Evolutionary conservation across 2,113 vertebrate species (phyloP).

Genomic region (Panthera uncia): DNA sequence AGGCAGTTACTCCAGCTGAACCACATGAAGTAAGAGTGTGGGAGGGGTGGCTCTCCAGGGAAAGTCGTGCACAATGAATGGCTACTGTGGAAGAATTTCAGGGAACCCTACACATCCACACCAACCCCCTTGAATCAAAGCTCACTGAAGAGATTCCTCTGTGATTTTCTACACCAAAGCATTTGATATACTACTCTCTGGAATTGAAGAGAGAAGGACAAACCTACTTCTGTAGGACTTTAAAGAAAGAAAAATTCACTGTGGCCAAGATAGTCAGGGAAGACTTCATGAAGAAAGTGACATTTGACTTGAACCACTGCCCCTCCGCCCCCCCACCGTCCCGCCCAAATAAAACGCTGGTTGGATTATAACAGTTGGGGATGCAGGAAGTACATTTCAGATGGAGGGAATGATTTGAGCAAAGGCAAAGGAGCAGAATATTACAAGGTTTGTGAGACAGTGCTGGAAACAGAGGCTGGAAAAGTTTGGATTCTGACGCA

Average conservation of each 20-base stretch:
- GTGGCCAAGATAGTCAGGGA: not conserved
- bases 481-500: not conserved
- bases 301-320: not conserved
- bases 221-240: not conserved
- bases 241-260: not conserved
- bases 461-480: not conserved
- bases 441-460: not conserved
- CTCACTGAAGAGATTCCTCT: not conserved
- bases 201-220: not conserved
- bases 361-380: not conserved
- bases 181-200: not conserved
- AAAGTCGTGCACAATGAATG: not conserved
- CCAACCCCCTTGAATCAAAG: not conserved
- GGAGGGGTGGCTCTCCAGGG: not conserved
- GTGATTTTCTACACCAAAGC: not conserved
- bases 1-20: not conserved
- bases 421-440: not conserved
- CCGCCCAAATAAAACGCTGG: not conserved
- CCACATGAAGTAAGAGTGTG: not conserved
- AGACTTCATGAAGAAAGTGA: slow-evolving; percentile 1
- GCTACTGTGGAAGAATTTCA: not conserved
- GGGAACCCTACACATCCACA: not conserved
- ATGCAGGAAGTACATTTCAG: not conserved
- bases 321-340: too few relatives aligned
- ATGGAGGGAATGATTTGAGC: not conserved